Percentiles rank a stretch among this genome's conserved stretches.
phyloP scores from a whole-genome alignment of 2,113 vertebrate genomes.

The Cavia aperea region DNA sequence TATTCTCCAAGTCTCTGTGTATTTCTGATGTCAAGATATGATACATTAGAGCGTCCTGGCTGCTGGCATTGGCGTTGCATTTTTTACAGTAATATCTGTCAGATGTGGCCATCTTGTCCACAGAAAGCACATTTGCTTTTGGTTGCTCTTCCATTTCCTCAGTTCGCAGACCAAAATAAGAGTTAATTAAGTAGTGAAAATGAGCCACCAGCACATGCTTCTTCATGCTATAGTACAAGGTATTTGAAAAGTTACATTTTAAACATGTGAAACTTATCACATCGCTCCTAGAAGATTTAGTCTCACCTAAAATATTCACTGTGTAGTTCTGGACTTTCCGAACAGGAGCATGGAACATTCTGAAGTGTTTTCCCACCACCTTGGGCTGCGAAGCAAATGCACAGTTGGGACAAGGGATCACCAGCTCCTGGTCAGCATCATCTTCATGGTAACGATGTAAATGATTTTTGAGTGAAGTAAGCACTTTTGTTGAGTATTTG shows the following conservation, averaged over 20 bases:
- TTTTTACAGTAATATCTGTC: slow-evolving; percentile 89
- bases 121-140: background rate
- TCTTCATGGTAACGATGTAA: slow-evolving; percentile 84
- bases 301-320: slow-evolving; percentile 74
- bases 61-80: slow-evolving; percentile 83
- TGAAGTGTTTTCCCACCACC: slow-evolving; percentile 80
- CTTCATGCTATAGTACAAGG: slow-evolving; percentile 87
- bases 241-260: slow-evolving; percentile 85
- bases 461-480: slow-evolving; percentile 82
- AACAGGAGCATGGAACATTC: slow-evolving; percentile 80
- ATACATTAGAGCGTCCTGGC: slow-evolving; percentile 88
- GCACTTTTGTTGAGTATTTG: slow-evolving; percentile 83
- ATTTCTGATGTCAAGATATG: slow-evolving; percentile 88
- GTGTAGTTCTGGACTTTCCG: slow-evolving; percentile 74
- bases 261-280: slow-evolving; percentile 82
- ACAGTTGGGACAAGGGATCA: slow-evolving; percentile 84
- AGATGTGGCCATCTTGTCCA: slow-evolving; percentile 52
- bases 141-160: slow-evolving; percentile 61
- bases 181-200: slow-evolving; percentile 77
- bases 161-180: slow-evolving; percentile 81
- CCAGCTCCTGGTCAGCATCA: slow-evolving; percentile 81
- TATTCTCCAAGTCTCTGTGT: slow-evolving; percentile 86
- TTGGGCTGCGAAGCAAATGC: slow-evolving; percentile 80
- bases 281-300: slow-evolving; percentile 72
- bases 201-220: slow-evolving; percentile 87